phyloP scores from a whole-genome alignment of 2,797 vertebrate genomes.

The Malurus splendens region DNA sequence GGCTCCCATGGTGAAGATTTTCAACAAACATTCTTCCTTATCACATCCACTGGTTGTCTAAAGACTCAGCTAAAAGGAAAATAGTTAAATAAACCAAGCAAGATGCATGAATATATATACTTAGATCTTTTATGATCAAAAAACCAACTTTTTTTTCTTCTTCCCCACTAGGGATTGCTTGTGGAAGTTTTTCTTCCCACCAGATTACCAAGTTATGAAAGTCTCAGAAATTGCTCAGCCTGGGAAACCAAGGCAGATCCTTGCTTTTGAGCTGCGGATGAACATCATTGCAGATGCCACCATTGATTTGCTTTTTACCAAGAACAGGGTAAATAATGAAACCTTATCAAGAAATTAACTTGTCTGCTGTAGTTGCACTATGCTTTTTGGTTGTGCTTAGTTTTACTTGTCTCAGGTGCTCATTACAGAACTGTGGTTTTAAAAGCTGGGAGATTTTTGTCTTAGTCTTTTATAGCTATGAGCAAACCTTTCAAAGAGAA shows the following conservation, averaged over 20 bases:
- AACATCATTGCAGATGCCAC: conserved; percentile 99
- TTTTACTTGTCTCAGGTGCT: neutral
- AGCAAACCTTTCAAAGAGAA: neutral
- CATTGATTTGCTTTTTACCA: conserved; percentile 97
- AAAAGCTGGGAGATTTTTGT: neutral
- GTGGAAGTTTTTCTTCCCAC: conserved; percentile 98
- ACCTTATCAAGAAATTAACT: neutral
- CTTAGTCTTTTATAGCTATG: neutral
- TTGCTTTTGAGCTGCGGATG: conserved; percentile 97
- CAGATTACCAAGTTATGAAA: conserved; percentile 94
- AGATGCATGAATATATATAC: neutral
- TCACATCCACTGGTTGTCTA: neutral
- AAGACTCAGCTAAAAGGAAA: neutral
- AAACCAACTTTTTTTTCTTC: neutral
- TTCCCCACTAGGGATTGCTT: conserved; percentile 82
- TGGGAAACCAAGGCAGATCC: conserved; percentile 90
- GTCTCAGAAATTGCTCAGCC: conserved; percentile 86
- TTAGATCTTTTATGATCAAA: neutral
- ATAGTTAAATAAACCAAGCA: neutral
- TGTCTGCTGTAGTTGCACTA: neutral
- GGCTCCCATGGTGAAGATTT: neutral
- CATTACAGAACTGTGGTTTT: neutral
- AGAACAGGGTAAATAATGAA: conserved; percentile 88
- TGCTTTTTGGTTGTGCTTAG: neutral
- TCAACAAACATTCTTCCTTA: neutral